Percentiles rank a stretch among this genome's conserved stretches.
phyloP scores from a whole-genome alignment of 2,113 vertebrate species.

The Phodopus roborovskii region DNA sequence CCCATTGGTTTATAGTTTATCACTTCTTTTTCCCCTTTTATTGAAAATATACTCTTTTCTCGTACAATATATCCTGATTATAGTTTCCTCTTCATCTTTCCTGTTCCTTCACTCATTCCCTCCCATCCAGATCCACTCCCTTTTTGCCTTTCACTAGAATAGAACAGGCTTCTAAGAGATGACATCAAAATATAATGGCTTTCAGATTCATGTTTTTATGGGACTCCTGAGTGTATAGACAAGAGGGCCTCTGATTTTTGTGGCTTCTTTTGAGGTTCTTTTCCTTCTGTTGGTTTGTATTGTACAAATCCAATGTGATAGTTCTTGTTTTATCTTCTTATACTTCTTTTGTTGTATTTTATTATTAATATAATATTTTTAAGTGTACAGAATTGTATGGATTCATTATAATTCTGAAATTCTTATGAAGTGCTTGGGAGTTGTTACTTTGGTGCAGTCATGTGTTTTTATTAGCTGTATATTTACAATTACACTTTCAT shows the following conservation, averaged over 20 bases:
- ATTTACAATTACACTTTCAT: constrained; percentile 52
- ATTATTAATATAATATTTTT: background rate
- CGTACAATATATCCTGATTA: background rate
- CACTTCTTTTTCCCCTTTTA: background rate
- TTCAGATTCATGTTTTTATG: background rate
- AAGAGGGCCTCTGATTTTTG: background rate
- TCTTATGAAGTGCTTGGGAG: constrained; percentile 44
- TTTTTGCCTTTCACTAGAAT: background rate
- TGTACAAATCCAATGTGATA: background rate
- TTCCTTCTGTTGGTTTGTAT: background rate
- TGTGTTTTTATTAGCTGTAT: background rate
- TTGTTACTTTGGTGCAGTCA: constrained; percentile 38
- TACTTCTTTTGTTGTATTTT: background rate
- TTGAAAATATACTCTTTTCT: background rate
- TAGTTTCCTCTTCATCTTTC: background rate
- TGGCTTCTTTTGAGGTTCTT: background rate
- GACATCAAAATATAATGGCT: background rate
- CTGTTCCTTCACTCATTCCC: background rate
- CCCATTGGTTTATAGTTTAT: background rate
- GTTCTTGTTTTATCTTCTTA: background rate
- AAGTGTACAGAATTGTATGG: background rate
- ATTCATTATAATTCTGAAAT: constrained; percentile 28
- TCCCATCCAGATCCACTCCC: background rate
- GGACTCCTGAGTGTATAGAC: background rate
- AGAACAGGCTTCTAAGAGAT: background rate